A percentile compares a stretch with the other conserved stretches of the same genome.
Conservation (phyloP, 2,113 vertebrate genomes). For the Neofelis nebulosa region DNA sequence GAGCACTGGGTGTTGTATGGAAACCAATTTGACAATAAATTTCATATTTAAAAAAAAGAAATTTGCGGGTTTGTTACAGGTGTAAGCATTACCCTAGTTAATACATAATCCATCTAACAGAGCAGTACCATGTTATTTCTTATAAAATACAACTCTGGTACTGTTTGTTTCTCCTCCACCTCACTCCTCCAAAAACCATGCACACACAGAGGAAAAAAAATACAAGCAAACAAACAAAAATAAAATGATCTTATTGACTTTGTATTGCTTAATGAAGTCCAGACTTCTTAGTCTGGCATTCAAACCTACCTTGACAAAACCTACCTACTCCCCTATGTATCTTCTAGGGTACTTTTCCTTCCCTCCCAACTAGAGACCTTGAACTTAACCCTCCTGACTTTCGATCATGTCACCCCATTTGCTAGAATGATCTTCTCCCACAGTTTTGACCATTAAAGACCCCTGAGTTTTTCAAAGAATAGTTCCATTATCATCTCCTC, state of each 20-base stretch:
- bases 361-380: background rate
- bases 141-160: background rate
- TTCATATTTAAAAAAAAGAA: background rate
- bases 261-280: background rate
- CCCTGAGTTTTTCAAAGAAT: background rate
- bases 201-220: background rate
- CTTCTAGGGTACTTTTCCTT: background rate
- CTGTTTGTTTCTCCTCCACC: background rate
- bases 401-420: background rate
- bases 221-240: background rate
- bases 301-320: background rate
- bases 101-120: background rate
- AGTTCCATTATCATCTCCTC: background rate
- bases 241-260: background rate
- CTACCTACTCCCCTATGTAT: background rate
- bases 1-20: too few relatives aligned
- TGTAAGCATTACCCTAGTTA: background rate
- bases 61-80: background rate
- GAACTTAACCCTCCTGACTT: background rate
- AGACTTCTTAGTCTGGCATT: background rate
- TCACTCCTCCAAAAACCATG: background rate
- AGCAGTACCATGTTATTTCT: background rate
- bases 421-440: background rate
- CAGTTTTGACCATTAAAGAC: background rate
- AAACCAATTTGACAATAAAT: too few relatives aligned